These are phyloP conservation scores for Cordilura impudica DNA, from an alignment of 2,888 invertebrate species.

Conservation along the genomic window DNA sequence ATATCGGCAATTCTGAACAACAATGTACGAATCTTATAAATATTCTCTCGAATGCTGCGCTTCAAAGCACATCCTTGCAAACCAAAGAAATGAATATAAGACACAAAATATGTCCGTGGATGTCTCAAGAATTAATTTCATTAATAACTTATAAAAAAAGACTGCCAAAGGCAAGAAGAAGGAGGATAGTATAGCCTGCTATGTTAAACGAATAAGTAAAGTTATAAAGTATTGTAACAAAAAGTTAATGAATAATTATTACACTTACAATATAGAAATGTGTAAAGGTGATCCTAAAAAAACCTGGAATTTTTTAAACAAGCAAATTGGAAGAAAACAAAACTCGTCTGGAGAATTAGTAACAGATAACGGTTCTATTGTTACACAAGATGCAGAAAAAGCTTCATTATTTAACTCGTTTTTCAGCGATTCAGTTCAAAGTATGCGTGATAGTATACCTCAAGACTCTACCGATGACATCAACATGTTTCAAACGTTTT, in stretches of 20 bases:
- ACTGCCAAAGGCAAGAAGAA: background rate
- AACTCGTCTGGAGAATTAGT: too few species aligned
- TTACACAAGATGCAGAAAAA: background rate
- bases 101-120: background rate
- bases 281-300: background rate
- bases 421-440: background rate
- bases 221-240: too few species aligned
- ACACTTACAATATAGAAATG: background rate
- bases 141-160: too few species aligned
- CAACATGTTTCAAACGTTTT: too few species aligned
- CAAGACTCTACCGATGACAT: background rate
- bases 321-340: background rate
- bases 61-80: background rate
- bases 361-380: background rate
- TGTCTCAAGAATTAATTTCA: background rate
- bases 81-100: background rate
- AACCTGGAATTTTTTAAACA: background rate
- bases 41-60: background rate
- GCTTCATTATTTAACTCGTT: background rate
- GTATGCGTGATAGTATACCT: background rate
- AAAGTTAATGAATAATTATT: constrained; percentile 1
- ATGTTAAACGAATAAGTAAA: too few species aligned
- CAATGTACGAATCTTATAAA: background rate
- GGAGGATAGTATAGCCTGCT: background rate
- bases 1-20: background rate